phyloP scores from a whole-genome alignment of 2,888 invertebrate genomes.

The Tinea pellionella region DNA sequence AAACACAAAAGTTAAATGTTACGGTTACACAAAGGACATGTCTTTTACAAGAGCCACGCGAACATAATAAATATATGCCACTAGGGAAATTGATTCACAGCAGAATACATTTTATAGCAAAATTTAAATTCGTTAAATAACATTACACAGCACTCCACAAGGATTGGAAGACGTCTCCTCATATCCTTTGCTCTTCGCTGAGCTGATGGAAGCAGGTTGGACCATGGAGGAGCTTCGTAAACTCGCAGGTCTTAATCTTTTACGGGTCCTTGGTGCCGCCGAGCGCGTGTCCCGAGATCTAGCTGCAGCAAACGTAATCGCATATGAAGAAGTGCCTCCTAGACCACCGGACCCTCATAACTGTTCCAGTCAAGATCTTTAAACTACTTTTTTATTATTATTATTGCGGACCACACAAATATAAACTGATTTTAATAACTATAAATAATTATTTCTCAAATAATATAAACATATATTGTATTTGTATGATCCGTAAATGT shows the following conservation, averaged over 20 bases:
- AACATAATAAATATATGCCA: background rate
- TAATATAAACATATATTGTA: background rate
- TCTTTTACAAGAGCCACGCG: background rate
- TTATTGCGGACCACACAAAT: background rate
- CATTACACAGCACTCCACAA: slow-evolving; percentile 76
- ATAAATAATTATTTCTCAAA: too few relatives aligned
- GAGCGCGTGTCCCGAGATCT: slow-evolving; percentile 80
- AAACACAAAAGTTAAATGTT: slow-evolving; percentile 9
- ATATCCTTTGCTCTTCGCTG: slow-evolving; percentile 82
- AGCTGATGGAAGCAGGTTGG: slow-evolving; percentile 84
- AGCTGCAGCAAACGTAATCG: slow-evolving; percentile 75
- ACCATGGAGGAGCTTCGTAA: slow-evolving; percentile 81
- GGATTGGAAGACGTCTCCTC: slow-evolving; percentile 85
- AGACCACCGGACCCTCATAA: slow-evolving; percentile 70
- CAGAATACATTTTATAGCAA: background rate
- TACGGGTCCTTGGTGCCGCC: slow-evolving; percentile 77
- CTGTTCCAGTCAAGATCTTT: slow-evolving; percentile 73
- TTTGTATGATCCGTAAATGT: slow-evolving; percentile 3
- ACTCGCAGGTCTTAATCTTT: slow-evolving; percentile 80
- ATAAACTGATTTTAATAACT: too few relatives aligned
- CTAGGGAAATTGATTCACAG: background rate
- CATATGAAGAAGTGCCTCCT: slow-evolving; percentile 78
- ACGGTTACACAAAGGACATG: background rate
- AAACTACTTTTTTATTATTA: slow-evolving; percentile 19
- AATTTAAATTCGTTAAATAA: too few relatives aligned